A percentile compares a stretch with the other conserved stretches of the same genome.
Evolutionary conservation across 2,888 invertebrate genomes (phyloP).

Genomic region (Phyllotreta striolata): DNA sequence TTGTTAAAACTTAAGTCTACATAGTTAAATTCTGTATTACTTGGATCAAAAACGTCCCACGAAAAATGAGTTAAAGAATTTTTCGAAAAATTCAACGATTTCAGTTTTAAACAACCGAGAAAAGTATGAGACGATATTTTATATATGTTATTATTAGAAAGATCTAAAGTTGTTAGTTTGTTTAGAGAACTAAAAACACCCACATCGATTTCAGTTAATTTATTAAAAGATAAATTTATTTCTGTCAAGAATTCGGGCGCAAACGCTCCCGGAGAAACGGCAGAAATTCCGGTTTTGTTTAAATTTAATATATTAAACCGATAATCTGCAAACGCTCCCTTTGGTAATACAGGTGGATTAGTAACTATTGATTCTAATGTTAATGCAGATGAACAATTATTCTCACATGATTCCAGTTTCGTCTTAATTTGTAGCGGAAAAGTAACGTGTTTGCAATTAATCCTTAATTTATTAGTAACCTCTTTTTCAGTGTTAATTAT

Average conservation of each 20-base stretch:
- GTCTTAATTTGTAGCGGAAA: not conserved
- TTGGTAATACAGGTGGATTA: not conserved
- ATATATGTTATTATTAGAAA: not conserved
- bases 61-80: constrained; percentile 6
- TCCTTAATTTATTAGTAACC: no score
- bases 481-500: no score
- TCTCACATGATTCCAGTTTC: not conserved
- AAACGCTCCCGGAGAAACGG: constrained; percentile 8
- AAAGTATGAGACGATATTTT: not conserved
- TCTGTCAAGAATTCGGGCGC: constrained; percentile 49
- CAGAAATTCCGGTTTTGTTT: not conserved
- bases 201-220: constrained; percentile 7
- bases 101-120: not conserved
- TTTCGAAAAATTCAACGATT: constrained; percentile 2
- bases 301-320: not conserved
- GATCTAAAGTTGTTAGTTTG: not conserved
- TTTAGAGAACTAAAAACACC: constrained; percentile 5
- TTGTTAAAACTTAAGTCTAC: constrained; percentile 25
- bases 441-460: not conserved
- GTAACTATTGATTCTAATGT: not conserved
- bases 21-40: not conserved
- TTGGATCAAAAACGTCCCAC: constrained; percentile 2
- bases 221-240: constrained; percentile 48
- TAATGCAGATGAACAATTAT: not conserved
- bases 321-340: not conserved